Conservation (phyloP, 2,888 invertebrate species). For the Drosophila suboccidentalis region DNA sequence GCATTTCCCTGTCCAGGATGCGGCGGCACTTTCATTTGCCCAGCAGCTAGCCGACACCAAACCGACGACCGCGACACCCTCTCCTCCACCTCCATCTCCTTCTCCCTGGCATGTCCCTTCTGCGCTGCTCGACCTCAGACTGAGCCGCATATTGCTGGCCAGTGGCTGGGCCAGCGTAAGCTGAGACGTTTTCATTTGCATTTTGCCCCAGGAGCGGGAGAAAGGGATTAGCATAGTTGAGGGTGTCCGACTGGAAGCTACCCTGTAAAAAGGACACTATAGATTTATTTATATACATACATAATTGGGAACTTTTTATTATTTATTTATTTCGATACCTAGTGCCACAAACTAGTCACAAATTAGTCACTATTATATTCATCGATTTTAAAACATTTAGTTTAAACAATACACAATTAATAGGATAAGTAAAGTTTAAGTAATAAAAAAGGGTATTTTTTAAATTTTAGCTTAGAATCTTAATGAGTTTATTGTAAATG, state of each 20-base stretch:
- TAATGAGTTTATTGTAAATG: too few relatives aligned
- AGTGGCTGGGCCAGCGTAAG: constrained; percentile 53
- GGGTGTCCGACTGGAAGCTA: not conserved
- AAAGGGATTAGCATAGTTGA: not conserved
- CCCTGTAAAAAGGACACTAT: constrained; percentile 3
- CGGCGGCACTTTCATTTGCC: constrained; percentile 62
- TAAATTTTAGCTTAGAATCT: too few relatives aligned
- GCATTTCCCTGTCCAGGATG: constrained; percentile 33
- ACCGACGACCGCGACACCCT: constrained; percentile 10
- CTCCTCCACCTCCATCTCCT: too few relatives aligned
- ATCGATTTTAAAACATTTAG: too few relatives aligned
- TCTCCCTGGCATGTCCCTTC: not conserved
- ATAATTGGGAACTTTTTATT: not conserved
- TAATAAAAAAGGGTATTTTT: too few relatives aligned
- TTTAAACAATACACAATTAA: too few relatives aligned
- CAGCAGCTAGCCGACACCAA: constrained; percentile 23
- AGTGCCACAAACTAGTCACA: too few relatives aligned
- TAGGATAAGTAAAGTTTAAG: too few relatives aligned
- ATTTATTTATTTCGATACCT: not conserved
- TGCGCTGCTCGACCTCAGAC: constrained; percentile 9
- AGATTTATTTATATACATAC: not conserved
- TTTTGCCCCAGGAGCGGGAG: constrained; percentile 52
- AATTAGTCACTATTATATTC: too few relatives aligned
- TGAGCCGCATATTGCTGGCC: constrained; percentile 36
- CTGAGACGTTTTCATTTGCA: constrained; percentile 79